phyloP scores from a whole-genome alignment of 2,113 vertebrate genomes.

The Trichechus manatus region DNA sequence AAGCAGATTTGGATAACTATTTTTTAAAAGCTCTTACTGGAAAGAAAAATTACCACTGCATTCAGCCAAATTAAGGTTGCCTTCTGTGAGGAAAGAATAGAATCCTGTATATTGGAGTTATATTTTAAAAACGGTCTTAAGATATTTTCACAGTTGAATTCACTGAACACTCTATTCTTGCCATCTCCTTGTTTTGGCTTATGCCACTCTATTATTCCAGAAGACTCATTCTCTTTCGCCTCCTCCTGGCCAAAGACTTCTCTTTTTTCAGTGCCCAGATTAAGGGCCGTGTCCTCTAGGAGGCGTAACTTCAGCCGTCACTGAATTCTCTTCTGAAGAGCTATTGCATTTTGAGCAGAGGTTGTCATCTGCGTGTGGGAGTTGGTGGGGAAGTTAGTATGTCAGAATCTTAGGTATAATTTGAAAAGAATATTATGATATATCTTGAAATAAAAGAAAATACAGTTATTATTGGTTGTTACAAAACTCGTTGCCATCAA shows the following conservation, averaged over 20 bases:
- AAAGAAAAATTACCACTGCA: constrained; percentile 50
- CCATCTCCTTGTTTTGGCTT: background rate
- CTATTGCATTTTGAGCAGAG: background rate
- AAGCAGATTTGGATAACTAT: constrained; percentile 20
- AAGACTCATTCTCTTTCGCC: background rate
- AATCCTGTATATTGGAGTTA: background rate
- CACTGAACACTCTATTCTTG: background rate
- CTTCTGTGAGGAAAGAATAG: constrained; percentile 52
- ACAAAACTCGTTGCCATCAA: no score
- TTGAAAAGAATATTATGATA: constrained; percentile 4
- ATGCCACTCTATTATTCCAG: background rate
- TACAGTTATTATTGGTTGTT: background rate
- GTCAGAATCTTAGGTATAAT: background rate
- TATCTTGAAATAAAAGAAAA: constrained; percentile 20
- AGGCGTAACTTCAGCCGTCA: background rate
- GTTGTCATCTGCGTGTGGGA: background rate
- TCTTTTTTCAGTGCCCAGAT: background rate
- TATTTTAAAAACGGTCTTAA: constrained; percentile 7
- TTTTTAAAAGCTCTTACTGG: constrained; percentile 58
- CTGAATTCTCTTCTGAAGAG: background rate
- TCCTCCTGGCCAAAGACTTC: background rate
- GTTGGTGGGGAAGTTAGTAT: background rate
- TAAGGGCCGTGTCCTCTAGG: background rate
- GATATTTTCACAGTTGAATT: background rate
- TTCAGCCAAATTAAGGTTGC: constrained; percentile 47